These are phyloP conservation scores for Arrhamphus sclerolepis DNA, from an alignment of 2,797 vertebrate genomes.

Conservation along the genomic window DNA sequence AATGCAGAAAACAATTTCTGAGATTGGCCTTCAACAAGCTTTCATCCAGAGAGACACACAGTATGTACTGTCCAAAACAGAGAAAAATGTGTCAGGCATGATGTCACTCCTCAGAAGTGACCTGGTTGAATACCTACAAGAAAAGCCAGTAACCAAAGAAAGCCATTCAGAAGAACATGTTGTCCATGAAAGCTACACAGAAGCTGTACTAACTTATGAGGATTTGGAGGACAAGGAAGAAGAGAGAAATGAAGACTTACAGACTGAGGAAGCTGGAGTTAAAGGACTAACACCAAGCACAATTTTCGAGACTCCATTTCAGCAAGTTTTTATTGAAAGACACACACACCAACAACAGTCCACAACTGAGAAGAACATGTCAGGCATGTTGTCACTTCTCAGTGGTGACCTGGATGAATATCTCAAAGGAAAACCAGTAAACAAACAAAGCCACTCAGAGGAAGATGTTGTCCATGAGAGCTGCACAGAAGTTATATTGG, in stretches of 20 bases:
- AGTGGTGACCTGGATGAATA: slow-evolving; percentile 44
- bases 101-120: slow-evolving; percentile 45
- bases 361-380: slow-evolving; percentile 38
- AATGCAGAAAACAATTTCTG: neutral
- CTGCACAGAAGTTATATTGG: too few species aligned
- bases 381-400: slow-evolving; percentile 57
- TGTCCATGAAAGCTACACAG: slow-evolving; percentile 1
- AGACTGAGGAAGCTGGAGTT: neutral
- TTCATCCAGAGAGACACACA: neutral
- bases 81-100: slow-evolving; percentile 51
- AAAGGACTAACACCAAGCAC: too few species aligned
- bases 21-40: slow-evolving; percentile 25
- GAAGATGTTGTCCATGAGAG: neutral
- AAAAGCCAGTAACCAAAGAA: slow-evolving; percentile 16
- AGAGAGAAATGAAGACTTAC: slow-evolving; percentile 2
- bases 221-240: slow-evolving; percentile 3
- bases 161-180: neutral
- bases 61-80: neutral
- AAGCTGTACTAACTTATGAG: slow-evolving; percentile 23
- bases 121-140: slow-evolving; percentile 31
- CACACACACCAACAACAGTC: neutral
- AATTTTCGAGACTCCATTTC: neutral
- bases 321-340: neutral
- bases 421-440: slow-evolving; percentile 26
- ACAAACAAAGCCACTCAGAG: neutral